A percentile compares a stretch with the other conserved stretches of the same genome.
Conservation (phyloP, 2,113 vertebrate species). For the Cochlearius cochlearius region DNA sequence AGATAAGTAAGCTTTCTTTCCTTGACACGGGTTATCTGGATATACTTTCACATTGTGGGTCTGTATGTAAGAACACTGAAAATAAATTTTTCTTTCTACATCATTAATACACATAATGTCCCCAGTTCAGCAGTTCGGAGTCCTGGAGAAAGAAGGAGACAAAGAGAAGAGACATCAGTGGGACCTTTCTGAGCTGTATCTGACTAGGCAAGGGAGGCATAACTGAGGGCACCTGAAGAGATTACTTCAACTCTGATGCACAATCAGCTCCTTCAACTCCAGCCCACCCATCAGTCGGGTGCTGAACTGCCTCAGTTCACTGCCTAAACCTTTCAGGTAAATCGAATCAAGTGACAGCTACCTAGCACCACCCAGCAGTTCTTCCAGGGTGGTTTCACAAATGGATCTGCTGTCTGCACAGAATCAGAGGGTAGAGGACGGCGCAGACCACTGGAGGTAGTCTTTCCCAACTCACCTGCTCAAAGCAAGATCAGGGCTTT, state of each 20-base stretch:
- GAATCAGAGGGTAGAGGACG: not conserved
- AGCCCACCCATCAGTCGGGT: not conserved
- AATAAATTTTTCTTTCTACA: not conserved
- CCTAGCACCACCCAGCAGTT: not conserved
- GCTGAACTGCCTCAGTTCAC: not conserved
- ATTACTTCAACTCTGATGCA: not conserved
- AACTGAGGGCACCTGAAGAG: not conserved
- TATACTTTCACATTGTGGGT: not conserved
- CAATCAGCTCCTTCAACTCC: not conserved
- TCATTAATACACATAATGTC: not conserved
- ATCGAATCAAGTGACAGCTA: not conserved
- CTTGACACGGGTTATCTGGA: not conserved
- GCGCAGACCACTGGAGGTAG: not conserved
- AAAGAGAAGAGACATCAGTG: not conserved
- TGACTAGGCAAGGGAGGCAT: not conserved
- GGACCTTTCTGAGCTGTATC: not conserved
- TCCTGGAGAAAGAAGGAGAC: not conserved
- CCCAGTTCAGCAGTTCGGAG: not conserved
- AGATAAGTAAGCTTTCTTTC: not conserved
- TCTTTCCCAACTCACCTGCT: not conserved
- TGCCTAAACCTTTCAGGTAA: not conserved
- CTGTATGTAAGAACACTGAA: not conserved
- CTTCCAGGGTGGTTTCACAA: not conserved
- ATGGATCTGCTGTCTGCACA: not conserved
- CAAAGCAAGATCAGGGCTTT: not conserved